A percentile compares a stretch with the other conserved stretches of the same genome.
Conservation (phyloP, 2,888 invertebrate genomes). For the Limenitis camilla region DNA sequence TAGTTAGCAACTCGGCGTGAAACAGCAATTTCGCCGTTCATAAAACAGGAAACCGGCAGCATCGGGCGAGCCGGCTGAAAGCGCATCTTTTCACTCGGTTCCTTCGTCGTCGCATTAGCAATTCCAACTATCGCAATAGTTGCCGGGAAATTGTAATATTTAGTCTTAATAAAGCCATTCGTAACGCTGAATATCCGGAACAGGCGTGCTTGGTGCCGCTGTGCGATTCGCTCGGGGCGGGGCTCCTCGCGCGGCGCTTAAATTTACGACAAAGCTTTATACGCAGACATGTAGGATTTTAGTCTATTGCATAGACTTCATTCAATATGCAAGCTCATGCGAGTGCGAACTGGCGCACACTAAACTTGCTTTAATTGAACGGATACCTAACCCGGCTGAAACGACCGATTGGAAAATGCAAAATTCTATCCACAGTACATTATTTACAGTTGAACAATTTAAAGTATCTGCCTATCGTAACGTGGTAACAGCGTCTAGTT, state of each 20-base stretch:
- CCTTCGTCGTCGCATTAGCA: slow-evolving; percentile 58
- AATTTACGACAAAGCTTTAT: slow-evolving; percentile 52
- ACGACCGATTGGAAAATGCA: slow-evolving; percentile 31
- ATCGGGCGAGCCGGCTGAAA: slow-evolving; percentile 45
- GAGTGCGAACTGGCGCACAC: slow-evolving; percentile 23
- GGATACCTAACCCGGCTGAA: slow-evolving; percentile 25
- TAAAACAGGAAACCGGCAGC: slow-evolving; percentile 52
- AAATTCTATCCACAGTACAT: slow-evolving; percentile 45
- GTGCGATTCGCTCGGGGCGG: slow-evolving; percentile 46
- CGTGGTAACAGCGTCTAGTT: slow-evolving; percentile 51
- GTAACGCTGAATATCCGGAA: slow-evolving; percentile 63
- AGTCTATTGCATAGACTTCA: slow-evolving; percentile 26
- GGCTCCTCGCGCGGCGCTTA: slow-evolving; percentile 33
- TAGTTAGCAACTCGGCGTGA: slow-evolving; percentile 46
- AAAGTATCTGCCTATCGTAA: slow-evolving; percentile 47
- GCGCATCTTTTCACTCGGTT: slow-evolving; percentile 63
- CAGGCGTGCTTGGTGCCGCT: slow-evolving; percentile 42
- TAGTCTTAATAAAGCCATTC: slow-evolving; percentile 70
- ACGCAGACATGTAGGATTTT: slow-evolving; percentile 32
- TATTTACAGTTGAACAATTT: slow-evolving; percentile 45
- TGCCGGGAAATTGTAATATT: slow-evolving; percentile 67
- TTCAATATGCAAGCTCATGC: slow-evolving; percentile 22
- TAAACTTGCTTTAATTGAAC: slow-evolving; percentile 27
- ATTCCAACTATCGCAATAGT: slow-evolving; percentile 64
- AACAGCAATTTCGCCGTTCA: slow-evolving; percentile 62